phyloP scores from a whole-genome alignment of 2,113 vertebrate species.

The Lipophrys pholis region DNA sequence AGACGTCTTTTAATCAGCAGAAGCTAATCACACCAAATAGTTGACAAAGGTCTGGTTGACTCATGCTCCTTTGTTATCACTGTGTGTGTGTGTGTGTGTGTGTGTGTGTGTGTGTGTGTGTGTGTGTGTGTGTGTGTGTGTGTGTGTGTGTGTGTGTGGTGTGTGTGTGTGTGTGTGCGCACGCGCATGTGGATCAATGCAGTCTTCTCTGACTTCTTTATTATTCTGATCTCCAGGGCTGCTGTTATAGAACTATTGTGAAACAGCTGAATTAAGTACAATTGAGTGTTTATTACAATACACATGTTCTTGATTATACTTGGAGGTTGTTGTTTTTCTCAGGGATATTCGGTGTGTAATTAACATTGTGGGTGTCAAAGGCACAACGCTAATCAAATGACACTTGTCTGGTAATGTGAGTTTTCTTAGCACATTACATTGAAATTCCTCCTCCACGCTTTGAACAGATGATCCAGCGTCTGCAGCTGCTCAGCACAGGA shows the following conservation, averaged over 20 bases:
- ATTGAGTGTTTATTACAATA: slow-evolving; percentile 58
- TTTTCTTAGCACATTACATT: slow-evolving; percentile 31
- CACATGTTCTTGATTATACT: slow-evolving; percentile 50
- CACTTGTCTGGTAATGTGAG: slow-evolving; percentile 51
- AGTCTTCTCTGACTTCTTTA: slow-evolving; percentile 39
- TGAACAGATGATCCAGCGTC: slow-evolving; percentile 26
- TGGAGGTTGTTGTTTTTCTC: slow-evolving; percentile 21
- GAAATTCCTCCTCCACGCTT: slow-evolving; percentile 48
- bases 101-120: slow-evolving; percentile 10
- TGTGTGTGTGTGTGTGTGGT: slow-evolving; percentile 10
- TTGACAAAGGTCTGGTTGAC: slow-evolving; percentile 69
- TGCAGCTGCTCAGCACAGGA: slow-evolving; percentile 2
- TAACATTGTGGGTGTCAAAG: slow-evolving; percentile 64
- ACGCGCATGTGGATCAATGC: not conserved
- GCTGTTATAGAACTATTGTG: slow-evolving; percentile 28
- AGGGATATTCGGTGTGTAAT: slow-evolving; percentile 55
- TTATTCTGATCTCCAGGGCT: slow-evolving; percentile 25
- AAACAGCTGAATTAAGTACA: slow-evolving; percentile 39
- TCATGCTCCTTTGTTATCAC: slow-evolving; percentile 66
- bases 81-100: slow-evolving; percentile 14
- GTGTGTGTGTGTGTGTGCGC: not conserved
- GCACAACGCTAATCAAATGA: slow-evolving; percentile 61
- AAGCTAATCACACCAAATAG: slow-evolving; percentile 73
- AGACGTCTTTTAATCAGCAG: slow-evolving; percentile 74
- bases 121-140: slow-evolving; percentile 13